These are phyloP conservation scores for Horisme vitalbata DNA, from an alignment of 2,888 invertebrate genomes.

Conservation along the genomic window DNA sequence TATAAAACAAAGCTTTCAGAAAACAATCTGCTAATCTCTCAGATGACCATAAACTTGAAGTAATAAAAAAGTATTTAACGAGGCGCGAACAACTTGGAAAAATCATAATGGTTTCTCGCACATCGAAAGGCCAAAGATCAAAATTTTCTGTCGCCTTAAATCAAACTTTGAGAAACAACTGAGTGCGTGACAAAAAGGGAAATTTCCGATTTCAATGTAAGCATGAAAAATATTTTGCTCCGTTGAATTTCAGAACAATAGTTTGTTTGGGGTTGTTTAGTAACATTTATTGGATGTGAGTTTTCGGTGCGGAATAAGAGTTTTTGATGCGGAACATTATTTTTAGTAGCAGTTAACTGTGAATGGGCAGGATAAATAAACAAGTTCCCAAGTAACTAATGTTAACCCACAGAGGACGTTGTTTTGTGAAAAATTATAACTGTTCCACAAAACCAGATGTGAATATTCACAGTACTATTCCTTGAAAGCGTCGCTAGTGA, in stretches of 20 bases:
- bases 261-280: conserved; percentile 4
- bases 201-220: conserved; percentile 29
- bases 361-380: not conserved
- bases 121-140: conserved; percentile 16
- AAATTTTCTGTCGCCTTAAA: conserved; percentile 19
- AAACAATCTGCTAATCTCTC: conserved; percentile 2
- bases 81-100: not conserved
- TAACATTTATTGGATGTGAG: conserved; percentile 4
- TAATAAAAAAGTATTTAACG: conserved; percentile 14
- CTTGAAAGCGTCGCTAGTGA: conserved; percentile 8
- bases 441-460: not conserved
- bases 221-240: conserved; percentile 37
- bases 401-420: not conserved
- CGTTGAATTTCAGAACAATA: conserved; percentile 36
- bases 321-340: not conserved
- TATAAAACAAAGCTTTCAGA: conserved; percentile 8
- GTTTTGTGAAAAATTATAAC: too few species aligned
- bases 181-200: conserved; percentile 13
- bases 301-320: too few species aligned
- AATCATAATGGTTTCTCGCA: conserved; percentile 12
- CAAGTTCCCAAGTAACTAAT: not conserved
- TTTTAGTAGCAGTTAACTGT: not conserved
- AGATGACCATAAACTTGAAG: conserved; percentile 1
- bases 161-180: conserved; percentile 22
- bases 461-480: not conserved